Evolutionary conservation across 2,797 vertebrate genomes (phyloP).

Genomic region (Rhinogobio ventralis): DNA sequence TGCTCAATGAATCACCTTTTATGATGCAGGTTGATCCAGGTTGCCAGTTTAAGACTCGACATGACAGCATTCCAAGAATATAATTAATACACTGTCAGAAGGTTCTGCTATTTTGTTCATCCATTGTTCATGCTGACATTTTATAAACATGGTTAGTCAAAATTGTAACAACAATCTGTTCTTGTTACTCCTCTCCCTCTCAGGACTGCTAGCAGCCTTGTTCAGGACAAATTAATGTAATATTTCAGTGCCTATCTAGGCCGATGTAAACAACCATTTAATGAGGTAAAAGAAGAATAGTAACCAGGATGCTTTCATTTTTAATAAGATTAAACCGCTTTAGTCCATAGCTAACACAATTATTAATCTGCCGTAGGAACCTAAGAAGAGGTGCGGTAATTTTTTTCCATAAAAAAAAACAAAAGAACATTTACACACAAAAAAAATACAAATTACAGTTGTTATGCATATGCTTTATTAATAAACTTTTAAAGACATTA

Average conservation of each 20-base stretch:
- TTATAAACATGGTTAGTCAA: conserved; percentile 62
- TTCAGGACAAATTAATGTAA: conserved; percentile 71
- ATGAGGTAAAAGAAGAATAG: conserved; percentile 58
- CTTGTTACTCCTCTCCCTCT: conserved; percentile 60
- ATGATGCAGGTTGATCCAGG: not conserved
- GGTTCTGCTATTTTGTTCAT: conserved; percentile 6
- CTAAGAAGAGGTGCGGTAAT: not conserved
- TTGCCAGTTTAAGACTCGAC: not conserved
- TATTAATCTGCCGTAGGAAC: not conserved
- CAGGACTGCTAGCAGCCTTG: conserved; percentile 66
- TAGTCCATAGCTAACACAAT: not conserved
- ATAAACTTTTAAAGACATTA: too few relatives aligned
- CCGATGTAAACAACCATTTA: conserved; percentile 54
- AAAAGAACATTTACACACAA: not conserved
- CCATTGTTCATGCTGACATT: conserved; percentile 33
- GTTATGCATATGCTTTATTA: not conserved
- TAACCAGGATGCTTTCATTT: not conserved
- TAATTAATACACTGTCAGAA: not conserved
- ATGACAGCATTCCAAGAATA: not conserved
- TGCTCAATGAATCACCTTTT: conserved; percentile 6
- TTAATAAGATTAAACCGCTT: conserved; percentile 12
- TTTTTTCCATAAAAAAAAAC: not conserved
- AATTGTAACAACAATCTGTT: conserved; percentile 70
- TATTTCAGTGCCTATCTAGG: conserved; percentile 60
- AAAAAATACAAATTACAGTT: not conserved